phyloP scores from a whole-genome alignment of 2,113 vertebrate species.

The Carollia perspicillata region DNA sequence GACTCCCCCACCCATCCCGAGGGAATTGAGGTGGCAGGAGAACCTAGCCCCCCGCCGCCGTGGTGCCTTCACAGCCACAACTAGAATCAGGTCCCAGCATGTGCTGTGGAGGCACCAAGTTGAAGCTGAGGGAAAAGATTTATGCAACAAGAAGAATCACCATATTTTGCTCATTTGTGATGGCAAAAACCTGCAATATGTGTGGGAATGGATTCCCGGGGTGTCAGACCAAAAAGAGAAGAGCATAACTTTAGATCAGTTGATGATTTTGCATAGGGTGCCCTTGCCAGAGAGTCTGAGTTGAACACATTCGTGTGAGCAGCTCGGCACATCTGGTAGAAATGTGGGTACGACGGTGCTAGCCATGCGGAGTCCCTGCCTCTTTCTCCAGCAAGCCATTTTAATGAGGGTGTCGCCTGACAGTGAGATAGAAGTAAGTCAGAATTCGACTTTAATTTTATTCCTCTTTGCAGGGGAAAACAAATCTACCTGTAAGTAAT shows the following conservation, averaged over 20 bases:
- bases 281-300: slow-evolving; percentile 48
- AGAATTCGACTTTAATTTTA: slow-evolving; percentile 4
- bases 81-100: not conserved
- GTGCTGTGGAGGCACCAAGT: not conserved
- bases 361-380: not conserved
- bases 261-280: slow-evolving; percentile 23
- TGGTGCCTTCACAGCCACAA: not conserved
- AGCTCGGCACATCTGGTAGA: not conserved
- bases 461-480: not conserved
- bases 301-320: slow-evolving; percentile 26
- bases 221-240: not conserved
- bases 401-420: not conserved
- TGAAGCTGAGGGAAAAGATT: not conserved
- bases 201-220: not conserved
- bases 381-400: not conserved
- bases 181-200: not conserved
- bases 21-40: not conserved
- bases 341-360: not conserved
- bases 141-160: slow-evolving; percentile 2
- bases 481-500: not conserved
- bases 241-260: slow-evolving; percentile 33
- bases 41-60: rapidly evolving
- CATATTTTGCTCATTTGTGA: slow-evolving; percentile 20
- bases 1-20: not conserved
- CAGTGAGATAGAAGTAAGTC: not conserved